Conservation (phyloP, 2,888 invertebrate genomes). For the Branchinecta sandiegonensis region DNA sequence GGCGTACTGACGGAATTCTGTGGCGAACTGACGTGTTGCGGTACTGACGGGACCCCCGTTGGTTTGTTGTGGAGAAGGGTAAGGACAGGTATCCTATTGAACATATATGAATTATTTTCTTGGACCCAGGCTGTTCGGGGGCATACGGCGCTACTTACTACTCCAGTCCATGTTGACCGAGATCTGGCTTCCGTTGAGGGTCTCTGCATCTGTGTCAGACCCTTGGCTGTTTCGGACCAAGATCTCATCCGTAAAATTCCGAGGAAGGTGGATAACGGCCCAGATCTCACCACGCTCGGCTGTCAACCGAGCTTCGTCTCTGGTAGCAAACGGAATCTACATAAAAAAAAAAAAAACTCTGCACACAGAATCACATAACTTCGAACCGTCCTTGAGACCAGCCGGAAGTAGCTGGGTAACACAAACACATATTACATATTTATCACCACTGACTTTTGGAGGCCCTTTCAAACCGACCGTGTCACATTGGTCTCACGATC, state of each 20-base stretch:
- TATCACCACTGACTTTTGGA: no score
- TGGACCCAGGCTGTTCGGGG: background rate
- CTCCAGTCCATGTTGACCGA: conserved; percentile 30
- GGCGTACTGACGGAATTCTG: no score
- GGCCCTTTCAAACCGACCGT: no score
- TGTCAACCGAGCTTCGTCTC: conserved; percentile 25
- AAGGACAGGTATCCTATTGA: no score
- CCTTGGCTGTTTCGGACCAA: conserved; percentile 26
- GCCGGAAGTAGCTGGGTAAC: no score
- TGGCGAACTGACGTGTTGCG: no score
- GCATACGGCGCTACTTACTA: conserved; percentile 29
- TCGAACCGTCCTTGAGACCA: no score
- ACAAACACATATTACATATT: no score
- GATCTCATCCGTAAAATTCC: conserved; percentile 32
- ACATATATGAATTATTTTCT: no score
- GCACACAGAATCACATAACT: no score
- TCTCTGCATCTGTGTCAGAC: conserved; percentile 26
- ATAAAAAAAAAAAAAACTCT: background rate
- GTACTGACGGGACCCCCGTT: rapidly evolving
- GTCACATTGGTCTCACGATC: no score
- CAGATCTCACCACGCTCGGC: conserved; percentile 33
- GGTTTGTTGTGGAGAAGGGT: no score
- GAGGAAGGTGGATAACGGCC: conserved; percentile 33
- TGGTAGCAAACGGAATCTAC: conserved; percentile 21
- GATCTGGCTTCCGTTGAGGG: conserved; percentile 29